These are phyloP conservation scores for Blastobasis adustella DNA, from an alignment of 2,888 invertebrate species.

Conservation along the genomic window DNA sequence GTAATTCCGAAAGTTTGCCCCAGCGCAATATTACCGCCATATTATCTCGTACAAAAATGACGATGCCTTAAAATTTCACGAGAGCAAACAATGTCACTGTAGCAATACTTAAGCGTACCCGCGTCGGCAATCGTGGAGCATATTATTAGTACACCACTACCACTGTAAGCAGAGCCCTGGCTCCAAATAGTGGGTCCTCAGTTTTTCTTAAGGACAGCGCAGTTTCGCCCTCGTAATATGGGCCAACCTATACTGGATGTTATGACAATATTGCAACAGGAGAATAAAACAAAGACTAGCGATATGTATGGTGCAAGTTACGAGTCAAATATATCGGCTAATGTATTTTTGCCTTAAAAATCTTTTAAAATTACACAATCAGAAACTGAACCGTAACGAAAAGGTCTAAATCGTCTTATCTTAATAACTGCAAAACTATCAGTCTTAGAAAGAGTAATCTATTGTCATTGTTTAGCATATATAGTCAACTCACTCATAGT, in stretches of 20 bases:
- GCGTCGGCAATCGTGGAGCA: slow-evolving; percentile 2
- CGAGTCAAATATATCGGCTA: too few species aligned
- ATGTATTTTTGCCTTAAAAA: too few species aligned
- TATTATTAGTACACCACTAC: slow-evolving; percentile 15
- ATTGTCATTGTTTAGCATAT: too few species aligned
- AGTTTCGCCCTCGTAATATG: slow-evolving; percentile 29
- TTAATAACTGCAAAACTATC: too few species aligned
- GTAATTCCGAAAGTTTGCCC: too few species aligned
- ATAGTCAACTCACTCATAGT: too few species aligned
- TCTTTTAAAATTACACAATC: too few species aligned
- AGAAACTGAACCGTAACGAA: too few species aligned
- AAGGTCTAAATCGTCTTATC: too few species aligned
- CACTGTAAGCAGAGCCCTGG: slow-evolving; percentile 30
- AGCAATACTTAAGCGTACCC: slow-evolving; percentile 6
- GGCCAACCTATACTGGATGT: slow-evolving; percentile 48
- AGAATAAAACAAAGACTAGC: slow-evolving; percentile 43
- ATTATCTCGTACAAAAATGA: background rate
- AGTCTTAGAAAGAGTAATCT: too few species aligned
- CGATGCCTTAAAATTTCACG: slow-evolving; percentile 5
- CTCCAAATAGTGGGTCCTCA: slow-evolving; percentile 29
- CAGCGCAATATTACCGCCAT: too few species aligned
- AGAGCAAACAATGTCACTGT: slow-evolving; percentile 5
- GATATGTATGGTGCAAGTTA: slow-evolving; percentile 1
- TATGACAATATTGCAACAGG: slow-evolving; percentile 45
- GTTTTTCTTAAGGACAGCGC: slow-evolving; percentile 24